Base-by-base conservation (phyloP, 2,888 invertebrate genomes). In the Pyrrhosoma nymphula region DNA sequence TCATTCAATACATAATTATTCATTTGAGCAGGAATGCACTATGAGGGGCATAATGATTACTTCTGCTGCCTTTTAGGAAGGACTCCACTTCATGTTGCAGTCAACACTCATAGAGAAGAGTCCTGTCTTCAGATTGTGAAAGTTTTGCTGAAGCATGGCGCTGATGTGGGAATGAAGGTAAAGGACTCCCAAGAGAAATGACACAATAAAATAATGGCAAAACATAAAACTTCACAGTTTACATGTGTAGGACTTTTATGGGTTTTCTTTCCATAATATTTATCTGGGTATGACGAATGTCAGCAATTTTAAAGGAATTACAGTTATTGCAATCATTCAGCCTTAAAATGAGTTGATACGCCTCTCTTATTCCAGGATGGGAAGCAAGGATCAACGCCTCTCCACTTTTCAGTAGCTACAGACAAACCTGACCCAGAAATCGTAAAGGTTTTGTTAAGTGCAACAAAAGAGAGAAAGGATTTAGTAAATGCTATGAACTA, bases 51-150 rank as follows among this genome's bases (percentile, higher is more conserved):
- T 47, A 47, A 47, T 47, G 47, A 23, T 75, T 26, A 89, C 3
- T 26, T n/a, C 26, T 56, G n/a, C 39, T 93, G 23, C 23, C 20
- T 93, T 69, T n/a, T 55, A 93, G 93, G 93, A 18, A 63, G 23
- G 16, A 47, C 69, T 47, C 93, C 93, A 35, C 93, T 93, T n/a
- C 93, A 93, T n/a, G 2, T 93, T 35, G 93, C 93, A n/a, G 47
- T 93, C 1, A n/a, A 47, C 8, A 69, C 26, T 10, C 93, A 93
- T n/a, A 47, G 35, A 69, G 16, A 82, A n/a, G 16, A n/a, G 14
- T 63, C 69, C 39, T 55, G 69, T n/a, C 69, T 69, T 30, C 10
- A 93, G 39, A n/a, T 93, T 14, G 75, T 93, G 35, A 93, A 93
- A n/a, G 75, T 75, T n/a, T 60, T 93, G 12, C 93, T 93, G 23